These are phyloP conservation scores for Platyrinchus mystaceus DNA, from an alignment of 2,797 vertebrate species.

Conservation along the genomic window DNA sequence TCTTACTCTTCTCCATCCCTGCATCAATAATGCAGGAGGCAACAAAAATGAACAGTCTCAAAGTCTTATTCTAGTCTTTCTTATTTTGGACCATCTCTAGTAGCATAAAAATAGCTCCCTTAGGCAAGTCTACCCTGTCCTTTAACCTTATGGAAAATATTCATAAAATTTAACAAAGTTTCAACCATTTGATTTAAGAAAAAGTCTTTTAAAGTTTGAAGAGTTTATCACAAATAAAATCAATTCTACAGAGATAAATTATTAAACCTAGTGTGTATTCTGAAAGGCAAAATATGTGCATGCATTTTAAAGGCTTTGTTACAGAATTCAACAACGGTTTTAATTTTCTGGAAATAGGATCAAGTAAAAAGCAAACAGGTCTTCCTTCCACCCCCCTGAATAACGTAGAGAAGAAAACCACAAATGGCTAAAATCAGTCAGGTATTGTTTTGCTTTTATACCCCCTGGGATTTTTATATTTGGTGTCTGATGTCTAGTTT, in stretches of 20 bases:
- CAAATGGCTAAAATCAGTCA: background rate
- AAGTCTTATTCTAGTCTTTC: background rate
- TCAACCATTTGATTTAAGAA: background rate
- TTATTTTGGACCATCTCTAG: conserved; percentile 4
- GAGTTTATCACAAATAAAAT: background rate
- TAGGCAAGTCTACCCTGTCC: background rate
- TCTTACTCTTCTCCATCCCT: background rate
- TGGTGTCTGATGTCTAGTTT: background rate
- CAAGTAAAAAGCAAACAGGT: background rate
- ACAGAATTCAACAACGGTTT: background rate
- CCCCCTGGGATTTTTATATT: background rate
- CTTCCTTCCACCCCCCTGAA: background rate
- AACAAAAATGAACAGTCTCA: background rate
- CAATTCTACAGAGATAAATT: background rate
- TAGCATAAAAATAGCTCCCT: background rate
- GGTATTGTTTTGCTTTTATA: background rate
- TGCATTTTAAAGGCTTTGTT: background rate
- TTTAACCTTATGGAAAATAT: background rate
- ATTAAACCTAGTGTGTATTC: background rate
- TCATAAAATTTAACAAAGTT: background rate
- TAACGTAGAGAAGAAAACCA: background rate
- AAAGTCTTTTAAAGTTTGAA: background rate
- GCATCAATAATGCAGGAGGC: conserved; percentile 39
- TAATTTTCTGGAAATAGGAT: conserved; percentile 11
- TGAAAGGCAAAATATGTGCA: background rate